A percentile compares a stretch with the other conserved stretches of the same genome.
phyloP scores from a whole-genome alignment of 2,797 vertebrate genomes.

The Sebastolobus altivelis region DNA sequence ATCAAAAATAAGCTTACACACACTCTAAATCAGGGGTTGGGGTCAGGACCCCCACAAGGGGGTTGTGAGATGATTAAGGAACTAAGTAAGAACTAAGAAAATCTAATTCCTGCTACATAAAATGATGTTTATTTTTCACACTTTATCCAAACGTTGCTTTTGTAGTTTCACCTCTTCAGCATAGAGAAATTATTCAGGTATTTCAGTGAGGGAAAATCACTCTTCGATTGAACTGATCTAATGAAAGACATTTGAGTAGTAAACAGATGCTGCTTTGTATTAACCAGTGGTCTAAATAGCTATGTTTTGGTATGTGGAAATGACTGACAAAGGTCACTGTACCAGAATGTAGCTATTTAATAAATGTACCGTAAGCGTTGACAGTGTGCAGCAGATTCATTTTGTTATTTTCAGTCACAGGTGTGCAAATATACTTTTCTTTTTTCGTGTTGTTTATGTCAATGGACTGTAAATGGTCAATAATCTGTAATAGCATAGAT shows the following conservation, averaged over 20 bases:
- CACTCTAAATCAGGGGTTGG: background rate
- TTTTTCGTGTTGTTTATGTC: background rate
- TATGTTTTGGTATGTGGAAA: background rate
- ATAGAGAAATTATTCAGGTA: background rate
- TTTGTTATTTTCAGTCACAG: background rate
- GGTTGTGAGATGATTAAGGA: background rate
- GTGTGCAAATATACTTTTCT: background rate
- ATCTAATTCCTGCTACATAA: background rate
- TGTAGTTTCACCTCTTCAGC: background rate
- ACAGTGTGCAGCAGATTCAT: background rate
- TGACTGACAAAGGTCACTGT: background rate
- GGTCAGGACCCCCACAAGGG: background rate
- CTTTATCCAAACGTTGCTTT: background rate
- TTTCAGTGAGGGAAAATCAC: background rate
- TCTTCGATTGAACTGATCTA: background rate
- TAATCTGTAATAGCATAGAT: background rate
- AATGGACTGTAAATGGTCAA: background rate
- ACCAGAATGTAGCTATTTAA: background rate
- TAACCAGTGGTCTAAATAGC: background rate
- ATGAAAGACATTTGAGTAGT: background rate
- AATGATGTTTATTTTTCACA: background rate
- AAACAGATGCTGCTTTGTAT: background rate
- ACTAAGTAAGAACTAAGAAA: background rate
- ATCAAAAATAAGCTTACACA: background rate
- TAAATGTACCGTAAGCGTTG: background rate